Percentiles rank a stretch among this genome's conserved stretches.
Evolutionary conservation across 2,113 vertebrate species (phyloP).

Genomic region (Bos indicus): DNA sequence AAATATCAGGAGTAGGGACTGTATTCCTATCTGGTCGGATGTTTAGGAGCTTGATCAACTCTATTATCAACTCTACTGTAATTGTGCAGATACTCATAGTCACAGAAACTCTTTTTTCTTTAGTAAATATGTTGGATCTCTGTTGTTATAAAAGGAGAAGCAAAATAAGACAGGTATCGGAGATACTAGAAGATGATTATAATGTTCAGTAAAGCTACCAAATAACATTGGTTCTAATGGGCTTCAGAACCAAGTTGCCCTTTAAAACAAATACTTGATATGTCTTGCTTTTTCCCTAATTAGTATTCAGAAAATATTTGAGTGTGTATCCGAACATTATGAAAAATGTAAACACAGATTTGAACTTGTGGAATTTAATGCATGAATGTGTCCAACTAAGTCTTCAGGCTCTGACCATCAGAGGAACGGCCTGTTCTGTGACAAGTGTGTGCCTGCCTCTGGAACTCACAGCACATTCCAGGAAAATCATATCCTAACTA

Average conservation of each 20-base stretch:
- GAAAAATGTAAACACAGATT: not conserved
- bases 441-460: conserved; percentile 54
- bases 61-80: not conserved
- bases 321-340: not conserved
- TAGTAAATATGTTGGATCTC: not conserved
- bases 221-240: not conserved
- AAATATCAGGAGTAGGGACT: not conserved
- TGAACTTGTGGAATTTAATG: conserved; percentile 18
- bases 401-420: not conserved
- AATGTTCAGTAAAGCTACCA: not conserved
- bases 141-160: conserved; percentile 3
- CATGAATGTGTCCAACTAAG: not conserved
- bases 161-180: not conserved
- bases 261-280: not conserved
- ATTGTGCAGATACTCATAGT: not conserved
- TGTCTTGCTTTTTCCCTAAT: not conserved
- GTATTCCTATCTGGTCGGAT: not conserved
- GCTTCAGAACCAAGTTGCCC: not conserved
- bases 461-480: conserved; percentile 68
- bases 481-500: conserved; percentile 48
- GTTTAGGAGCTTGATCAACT: not conserved
- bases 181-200: not conserved
- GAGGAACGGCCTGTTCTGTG: conserved; percentile 59
- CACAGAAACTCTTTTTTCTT: not conserved
- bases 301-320: conserved; percentile 21